Percentiles rank a stretch among this genome's conserved stretches.
phyloP scores from a whole-genome alignment of 2,888 invertebrate genomes.

The Melinopterus prodromus region DNA sequence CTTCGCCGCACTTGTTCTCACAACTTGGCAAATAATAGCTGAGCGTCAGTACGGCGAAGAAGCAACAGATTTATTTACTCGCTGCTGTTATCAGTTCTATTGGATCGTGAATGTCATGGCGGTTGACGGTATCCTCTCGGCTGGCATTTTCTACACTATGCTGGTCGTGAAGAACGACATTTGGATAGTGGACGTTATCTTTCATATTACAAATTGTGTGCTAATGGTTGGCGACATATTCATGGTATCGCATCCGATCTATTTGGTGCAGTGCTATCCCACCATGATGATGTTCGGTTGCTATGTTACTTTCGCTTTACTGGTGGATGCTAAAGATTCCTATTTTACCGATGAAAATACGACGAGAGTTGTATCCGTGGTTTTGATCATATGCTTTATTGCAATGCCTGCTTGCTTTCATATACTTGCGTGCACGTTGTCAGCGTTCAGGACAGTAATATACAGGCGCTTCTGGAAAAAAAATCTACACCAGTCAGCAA shows the following conservation, averaged over 20 bases:
- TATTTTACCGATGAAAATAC: background rate
- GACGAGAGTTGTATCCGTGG: background rate
- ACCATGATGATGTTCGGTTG: background rate
- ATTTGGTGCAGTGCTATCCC: background rate
- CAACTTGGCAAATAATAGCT: background rate
- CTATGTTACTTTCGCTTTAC: background rate
- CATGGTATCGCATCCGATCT: background rate
- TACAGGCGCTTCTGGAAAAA: too few species aligned
- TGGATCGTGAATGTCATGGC: background rate
- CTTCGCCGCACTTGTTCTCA: background rate
- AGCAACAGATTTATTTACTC: background rate
- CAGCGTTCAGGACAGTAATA: background rate
- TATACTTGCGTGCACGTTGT: background rate
- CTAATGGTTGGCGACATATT: background rate
- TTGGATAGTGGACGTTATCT: background rate
- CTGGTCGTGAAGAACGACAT: background rate
- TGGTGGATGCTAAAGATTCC: background rate
- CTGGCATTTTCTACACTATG: background rate
- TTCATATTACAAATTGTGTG: background rate
- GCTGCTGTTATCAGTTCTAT: background rate
- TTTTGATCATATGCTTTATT: background rate
- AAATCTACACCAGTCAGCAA: too few species aligned
- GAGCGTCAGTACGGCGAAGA: background rate
- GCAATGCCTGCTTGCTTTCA: background rate
- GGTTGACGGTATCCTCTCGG: background rate